Evolutionary conservation across 2,113 vertebrate genomes (phyloP).

Genomic region (Athene cunicularia): DNA sequence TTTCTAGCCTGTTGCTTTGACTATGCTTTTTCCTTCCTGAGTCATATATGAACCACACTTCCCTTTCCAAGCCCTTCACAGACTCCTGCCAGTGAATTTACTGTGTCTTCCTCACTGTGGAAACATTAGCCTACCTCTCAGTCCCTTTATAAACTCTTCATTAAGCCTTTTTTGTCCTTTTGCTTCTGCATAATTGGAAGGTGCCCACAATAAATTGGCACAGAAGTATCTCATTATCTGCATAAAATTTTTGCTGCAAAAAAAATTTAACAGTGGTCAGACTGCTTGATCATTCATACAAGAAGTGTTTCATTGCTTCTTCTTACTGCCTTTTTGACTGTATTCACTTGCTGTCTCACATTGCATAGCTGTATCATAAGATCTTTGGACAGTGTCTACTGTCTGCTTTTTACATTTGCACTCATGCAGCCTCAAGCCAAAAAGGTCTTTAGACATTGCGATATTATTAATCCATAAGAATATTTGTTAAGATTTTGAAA

Average conservation of each 20-base stretch:
- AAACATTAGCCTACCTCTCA: not conserved
- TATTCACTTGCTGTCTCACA: not conserved
- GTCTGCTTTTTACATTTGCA: not conserved
- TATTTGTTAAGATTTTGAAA: conserved; percentile 32
- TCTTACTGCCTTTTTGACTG: not conserved
- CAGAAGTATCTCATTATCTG: not conserved
- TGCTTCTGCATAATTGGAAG: not conserved
- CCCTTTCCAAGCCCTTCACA: not conserved
- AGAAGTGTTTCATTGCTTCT: not conserved
- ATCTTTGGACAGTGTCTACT: not conserved
- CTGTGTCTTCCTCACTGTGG: not conserved
- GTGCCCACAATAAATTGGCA: not conserved
- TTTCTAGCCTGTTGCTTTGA: not conserved
- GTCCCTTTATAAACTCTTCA: not conserved
- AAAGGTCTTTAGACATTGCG: not conserved
- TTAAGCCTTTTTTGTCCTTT: not conserved
- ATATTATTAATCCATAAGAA: not conserved
- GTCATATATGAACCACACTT: not conserved
- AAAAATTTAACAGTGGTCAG: not conserved
- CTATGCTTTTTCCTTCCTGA: not conserved
- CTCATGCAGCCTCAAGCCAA: not conserved
- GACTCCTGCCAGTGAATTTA: not conserved
- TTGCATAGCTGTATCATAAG: not conserved
- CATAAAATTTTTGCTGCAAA: not conserved
- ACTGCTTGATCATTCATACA: not conserved